Percentiles rank a stretch among this genome's conserved stretches.
These are phyloP conservation scores for Tetheella fluctuosa DNA, from an alignment of 2,888 invertebrate genomes.

Conservation along the genomic window DNA sequence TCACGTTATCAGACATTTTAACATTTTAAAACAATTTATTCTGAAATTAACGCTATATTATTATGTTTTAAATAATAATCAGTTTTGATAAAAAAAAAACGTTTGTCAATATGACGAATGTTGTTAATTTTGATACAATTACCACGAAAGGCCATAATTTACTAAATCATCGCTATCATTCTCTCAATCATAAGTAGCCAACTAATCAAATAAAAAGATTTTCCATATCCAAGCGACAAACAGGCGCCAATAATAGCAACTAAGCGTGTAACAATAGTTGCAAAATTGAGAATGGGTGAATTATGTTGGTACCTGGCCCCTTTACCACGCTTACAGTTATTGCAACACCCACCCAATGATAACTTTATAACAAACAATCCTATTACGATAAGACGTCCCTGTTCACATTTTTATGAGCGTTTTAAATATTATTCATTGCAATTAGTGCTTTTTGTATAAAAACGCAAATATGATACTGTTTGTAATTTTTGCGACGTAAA, in stretches of 20 bases:
- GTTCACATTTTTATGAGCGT: not conserved
- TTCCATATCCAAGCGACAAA: no score
- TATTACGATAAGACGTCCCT: not conserved
- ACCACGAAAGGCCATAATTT: not conserved
- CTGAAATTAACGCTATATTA: no score
- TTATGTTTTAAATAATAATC: no score
- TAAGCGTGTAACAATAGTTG: not conserved
- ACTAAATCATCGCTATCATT: not conserved
- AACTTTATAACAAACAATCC: not conserved
- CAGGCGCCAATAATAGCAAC: not conserved
- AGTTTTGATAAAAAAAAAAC: no score
- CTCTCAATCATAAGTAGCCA: not conserved
- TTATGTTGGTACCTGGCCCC: not conserved
- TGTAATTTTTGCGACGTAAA: not conserved
- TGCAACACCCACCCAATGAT: constrained; percentile 2
- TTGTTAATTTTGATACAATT: no score
- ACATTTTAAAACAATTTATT: no score
- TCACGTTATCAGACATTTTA: no score
- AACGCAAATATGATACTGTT: not conserved
- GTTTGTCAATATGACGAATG: no score
- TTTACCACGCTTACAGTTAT: not conserved
- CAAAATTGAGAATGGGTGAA: constrained; percentile 7
- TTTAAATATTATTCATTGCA: not conserved
- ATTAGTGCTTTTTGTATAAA: not conserved
- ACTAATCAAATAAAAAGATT: no score